Percentiles rank a stretch among this genome's conserved stretches.
Conservation (phyloP, 1,140 invertebrate genomes). For the Drosophila albomicans region DNA sequence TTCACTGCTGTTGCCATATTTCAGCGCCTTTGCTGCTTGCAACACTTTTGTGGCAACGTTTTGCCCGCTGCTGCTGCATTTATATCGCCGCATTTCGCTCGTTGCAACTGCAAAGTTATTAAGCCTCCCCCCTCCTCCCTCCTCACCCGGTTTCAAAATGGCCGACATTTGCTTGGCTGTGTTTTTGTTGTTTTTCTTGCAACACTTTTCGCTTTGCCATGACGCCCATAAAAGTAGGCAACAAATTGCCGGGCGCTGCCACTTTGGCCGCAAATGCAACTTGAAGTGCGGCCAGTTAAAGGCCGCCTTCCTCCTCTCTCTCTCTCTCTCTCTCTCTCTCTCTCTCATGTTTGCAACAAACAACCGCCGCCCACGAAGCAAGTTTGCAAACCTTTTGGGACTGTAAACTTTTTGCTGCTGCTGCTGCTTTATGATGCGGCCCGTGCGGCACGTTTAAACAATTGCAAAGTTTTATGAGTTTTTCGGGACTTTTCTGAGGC, state of each 20-base stretch:
- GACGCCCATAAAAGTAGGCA: conserved; percentile 65
- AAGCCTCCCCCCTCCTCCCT: background rate
- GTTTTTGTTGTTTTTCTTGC: background rate
- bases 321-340: no score
- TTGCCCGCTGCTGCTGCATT: conserved; percentile 3
- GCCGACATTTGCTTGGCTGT: conserved; percentile 25
- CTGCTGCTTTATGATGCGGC: conserved; percentile 54
- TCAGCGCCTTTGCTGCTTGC: conserved; percentile 26
- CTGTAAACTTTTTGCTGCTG: conserved; percentile 45
- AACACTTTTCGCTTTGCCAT: conserved; percentile 8
- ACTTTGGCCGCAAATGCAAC: conserved; percentile 37
- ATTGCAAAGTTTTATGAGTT: conserved; percentile 69
- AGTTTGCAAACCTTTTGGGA: conserved; percentile 20
- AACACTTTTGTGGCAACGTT: conserved; percentile 44
- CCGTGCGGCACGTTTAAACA: conserved; percentile 74
- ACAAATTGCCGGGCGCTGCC: conserved; percentile 32
- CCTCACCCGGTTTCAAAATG: conserved; percentile 20
- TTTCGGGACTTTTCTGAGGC: conserved; percentile 36
- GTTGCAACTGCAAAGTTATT: conserved; percentile 28
- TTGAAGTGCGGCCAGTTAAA: conserved; percentile 40
- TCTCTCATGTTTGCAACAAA: background rate
- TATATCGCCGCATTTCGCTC: conserved; percentile 9
- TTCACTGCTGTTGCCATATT: conserved; percentile 29
- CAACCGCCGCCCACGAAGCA: conserved; percentile 3
- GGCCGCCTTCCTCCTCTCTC: background rate